These are phyloP conservation scores for Ichneumon xanthorius DNA, from an alignment of 2,888 invertebrate genomes.

Conservation along the genomic window DNA sequence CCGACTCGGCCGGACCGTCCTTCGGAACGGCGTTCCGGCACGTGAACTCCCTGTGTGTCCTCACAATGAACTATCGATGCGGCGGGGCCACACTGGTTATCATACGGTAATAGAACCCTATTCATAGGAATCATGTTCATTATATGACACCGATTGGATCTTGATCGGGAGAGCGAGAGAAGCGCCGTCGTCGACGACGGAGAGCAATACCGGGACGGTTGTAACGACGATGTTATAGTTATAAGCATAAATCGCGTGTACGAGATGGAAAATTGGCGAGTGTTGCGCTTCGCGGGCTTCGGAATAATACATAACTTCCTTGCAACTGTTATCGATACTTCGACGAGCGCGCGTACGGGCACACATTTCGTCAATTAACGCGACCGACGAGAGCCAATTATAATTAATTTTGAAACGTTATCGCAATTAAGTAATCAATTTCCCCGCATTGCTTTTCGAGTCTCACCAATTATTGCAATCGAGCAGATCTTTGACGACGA, in stretches of 20 bases:
- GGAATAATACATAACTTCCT: not conserved
- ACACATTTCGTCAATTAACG: constrained; percentile 41
- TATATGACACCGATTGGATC: constrained; percentile 68
- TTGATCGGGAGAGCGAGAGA: constrained; percentile 27
- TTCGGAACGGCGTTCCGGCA: constrained; percentile 70
- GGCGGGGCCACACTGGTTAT: constrained; percentile 44
- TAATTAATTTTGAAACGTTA: constrained; percentile 1
- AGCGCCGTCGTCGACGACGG: constrained; percentile 4
- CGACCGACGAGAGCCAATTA: constrained; percentile 7
- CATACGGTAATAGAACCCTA: constrained; percentile 62
- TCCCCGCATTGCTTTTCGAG: not conserved
- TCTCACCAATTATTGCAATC: not conserved
- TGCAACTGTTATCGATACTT: not conserved
- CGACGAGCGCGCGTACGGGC: not conserved
- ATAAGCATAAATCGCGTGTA: constrained; percentile 11
- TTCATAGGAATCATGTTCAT: constrained; percentile 68
- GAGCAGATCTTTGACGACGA: not conserved
- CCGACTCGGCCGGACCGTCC: constrained; percentile 68
- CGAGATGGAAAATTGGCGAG: not conserved
- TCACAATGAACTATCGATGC: constrained; percentile 67
- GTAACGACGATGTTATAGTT: constrained; percentile 19
- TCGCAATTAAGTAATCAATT: not conserved
- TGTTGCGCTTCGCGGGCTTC: not conserved
- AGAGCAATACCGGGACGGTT: not conserved
- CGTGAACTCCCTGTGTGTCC: constrained; percentile 63